Percentiles rank a stretch among this genome's conserved stretches.
phyloP scores from a whole-genome alignment of 2,888 invertebrate species.

The Ophion ventricosus region DNA sequence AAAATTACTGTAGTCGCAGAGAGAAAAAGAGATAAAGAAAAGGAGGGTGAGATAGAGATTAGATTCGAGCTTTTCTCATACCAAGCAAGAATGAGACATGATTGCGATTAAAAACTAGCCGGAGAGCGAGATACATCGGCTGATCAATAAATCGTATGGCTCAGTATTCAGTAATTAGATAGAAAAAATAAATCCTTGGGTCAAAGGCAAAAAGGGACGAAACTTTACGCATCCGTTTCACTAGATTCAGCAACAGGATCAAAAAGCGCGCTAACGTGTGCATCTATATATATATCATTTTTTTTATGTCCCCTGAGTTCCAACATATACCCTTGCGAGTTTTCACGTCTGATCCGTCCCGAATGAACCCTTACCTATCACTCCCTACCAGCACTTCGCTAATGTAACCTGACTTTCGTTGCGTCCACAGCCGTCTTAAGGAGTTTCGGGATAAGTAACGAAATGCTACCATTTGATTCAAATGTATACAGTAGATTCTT shows the following conservation, averaged over 20 bases:
- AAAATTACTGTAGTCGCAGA: conserved; percentile 54
- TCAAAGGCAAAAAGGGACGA: not conserved
- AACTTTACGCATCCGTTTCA: conserved; percentile 27
- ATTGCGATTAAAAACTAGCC: conserved; percentile 51
- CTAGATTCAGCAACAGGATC: not conserved
- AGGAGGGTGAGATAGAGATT: conserved; percentile 1
- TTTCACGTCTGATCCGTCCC: too few relatives aligned
- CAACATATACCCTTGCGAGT: too few relatives aligned
- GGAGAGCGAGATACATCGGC: conserved; percentile 28
- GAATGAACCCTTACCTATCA: too few relatives aligned
- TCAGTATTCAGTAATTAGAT: conserved; percentile 47
- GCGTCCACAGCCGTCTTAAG: too few relatives aligned
- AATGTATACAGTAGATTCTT: too few relatives aligned
- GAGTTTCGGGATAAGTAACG: too few relatives aligned
- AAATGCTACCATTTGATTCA: too few relatives aligned
- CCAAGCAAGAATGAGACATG: conserved; percentile 37
- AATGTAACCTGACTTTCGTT: too few relatives aligned
- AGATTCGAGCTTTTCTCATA: conserved; percentile 38
- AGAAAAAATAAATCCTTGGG: conserved; percentile 49
- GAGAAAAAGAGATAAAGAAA: conserved; percentile 25
- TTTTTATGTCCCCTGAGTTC: too few relatives aligned
- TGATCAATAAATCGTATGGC: conserved; percentile 15
- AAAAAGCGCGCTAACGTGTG: not conserved
- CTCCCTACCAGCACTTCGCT: too few relatives aligned
- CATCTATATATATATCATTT: not conserved